Evolutionary conservation across 2,888 invertebrate genomes (phyloP).

Genomic region (Tetanocera ferruginea): DNA sequence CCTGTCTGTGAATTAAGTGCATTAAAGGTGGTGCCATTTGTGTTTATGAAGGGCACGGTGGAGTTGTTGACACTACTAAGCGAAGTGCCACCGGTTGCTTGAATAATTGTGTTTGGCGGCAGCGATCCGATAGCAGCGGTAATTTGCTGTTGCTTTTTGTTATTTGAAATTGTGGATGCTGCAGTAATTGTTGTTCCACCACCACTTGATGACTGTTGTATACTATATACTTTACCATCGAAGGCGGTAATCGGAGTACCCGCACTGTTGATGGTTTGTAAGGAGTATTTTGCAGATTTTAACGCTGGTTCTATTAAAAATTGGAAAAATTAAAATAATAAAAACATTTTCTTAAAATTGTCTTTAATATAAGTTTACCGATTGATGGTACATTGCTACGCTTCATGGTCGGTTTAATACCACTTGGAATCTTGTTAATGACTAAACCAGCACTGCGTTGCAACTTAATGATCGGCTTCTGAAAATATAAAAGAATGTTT

Average conservation of each 20-base stretch:
- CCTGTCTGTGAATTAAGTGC: conserved; percentile 36
- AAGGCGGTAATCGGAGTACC: conserved; percentile 53
- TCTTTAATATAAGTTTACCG: conserved; percentile 27
- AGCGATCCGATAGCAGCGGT: conserved; percentile 62
- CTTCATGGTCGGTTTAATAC: conserved; percentile 60
- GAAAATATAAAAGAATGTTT: neutral
- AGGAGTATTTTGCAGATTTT: conserved; percentile 60
- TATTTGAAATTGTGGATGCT: conserved; percentile 30
- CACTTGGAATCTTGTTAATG: conserved; percentile 57
- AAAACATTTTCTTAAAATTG: neutral
- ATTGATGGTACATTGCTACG: conserved; percentile 52
- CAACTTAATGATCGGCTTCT: conserved; percentile 54
- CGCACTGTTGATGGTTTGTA: conserved; percentile 56
- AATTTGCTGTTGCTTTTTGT: conserved; percentile 52
- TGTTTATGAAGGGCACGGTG: conserved; percentile 48
- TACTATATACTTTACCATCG: conserved; percentile 35
- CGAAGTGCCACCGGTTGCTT: conserved; percentile 52
- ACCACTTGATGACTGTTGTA: conserved; percentile 32
- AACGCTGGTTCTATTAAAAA: conserved; percentile 47
- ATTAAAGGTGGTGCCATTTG: conserved; percentile 55
- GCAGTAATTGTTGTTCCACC: conserved; percentile 38
- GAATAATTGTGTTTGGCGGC: conserved; percentile 63
- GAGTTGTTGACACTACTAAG: conserved; percentile 37
- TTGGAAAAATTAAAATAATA: neutral
- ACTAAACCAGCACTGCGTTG: conserved; percentile 50